Evolutionary conservation across 2,797 vertebrate species (phyloP).

Genomic region (Adelosebastes latens): DNA sequence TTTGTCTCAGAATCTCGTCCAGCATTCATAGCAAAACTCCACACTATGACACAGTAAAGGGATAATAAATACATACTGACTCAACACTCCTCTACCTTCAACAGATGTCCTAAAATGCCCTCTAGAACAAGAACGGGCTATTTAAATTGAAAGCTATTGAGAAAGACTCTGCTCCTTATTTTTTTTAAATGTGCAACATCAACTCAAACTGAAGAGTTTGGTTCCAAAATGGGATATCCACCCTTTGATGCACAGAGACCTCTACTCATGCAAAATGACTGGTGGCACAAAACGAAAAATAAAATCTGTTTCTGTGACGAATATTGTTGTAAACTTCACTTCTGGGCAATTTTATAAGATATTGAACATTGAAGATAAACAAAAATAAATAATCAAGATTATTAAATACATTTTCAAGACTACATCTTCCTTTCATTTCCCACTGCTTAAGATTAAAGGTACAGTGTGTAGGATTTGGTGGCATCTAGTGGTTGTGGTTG

Average conservation of each 20-base stretch:
- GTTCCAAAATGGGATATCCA: constrained; percentile 22
- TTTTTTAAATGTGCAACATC: constrained; percentile 1
- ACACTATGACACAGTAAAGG: constrained; percentile 49
- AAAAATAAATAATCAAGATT: too few relatives aligned
- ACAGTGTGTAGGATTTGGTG: too few relatives aligned
- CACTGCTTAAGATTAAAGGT: not conserved
- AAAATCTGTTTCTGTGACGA: not conserved
- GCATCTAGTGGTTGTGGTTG: too few relatives aligned
- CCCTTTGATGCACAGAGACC: not conserved
- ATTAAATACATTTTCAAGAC: not conserved
- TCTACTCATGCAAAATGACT: not conserved
- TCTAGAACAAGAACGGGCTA: constrained; percentile 7
- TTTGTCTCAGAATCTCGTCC: not conserved
- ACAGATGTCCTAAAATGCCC: constrained; percentile 4
- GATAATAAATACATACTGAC: constrained; percentile 31
- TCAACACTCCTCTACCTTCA: constrained; percentile 9
- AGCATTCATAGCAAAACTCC: constrained; percentile 34
- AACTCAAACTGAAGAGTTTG: constrained; percentile 26
- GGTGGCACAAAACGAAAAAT: not conserved
- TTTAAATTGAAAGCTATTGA: constrained; percentile 4
- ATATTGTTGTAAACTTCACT: not conserved
- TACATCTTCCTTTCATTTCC: not conserved
- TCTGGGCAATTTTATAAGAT: not conserved
- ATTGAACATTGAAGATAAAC: not conserved
- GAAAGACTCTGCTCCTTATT: not conserved